Evolutionary conservation across 2,797 vertebrate species (phyloP), one percentile per base, ranked within the genome.

Genomic region (Ctenochaetus hawaiiensis): DNA sequence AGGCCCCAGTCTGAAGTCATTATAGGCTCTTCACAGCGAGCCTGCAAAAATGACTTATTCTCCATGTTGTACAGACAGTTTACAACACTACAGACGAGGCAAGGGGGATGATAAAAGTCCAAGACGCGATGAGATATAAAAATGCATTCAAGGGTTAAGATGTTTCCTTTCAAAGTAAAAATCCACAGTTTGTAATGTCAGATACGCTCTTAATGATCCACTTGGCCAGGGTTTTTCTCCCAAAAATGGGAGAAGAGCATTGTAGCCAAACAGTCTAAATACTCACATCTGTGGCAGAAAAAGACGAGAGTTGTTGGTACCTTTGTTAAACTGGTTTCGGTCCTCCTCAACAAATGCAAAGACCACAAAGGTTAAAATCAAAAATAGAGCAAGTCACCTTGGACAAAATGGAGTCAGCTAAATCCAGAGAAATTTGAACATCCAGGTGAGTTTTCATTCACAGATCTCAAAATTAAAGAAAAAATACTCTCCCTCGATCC

Each of bases 1-100:
- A 96, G 0, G 43, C 94, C 94, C 95, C 95, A 96, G 85, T 96
- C 91, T 0, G 93, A 91, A 0, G 93, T 93, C 88, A 94, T 89
- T 41, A 95, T 77, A 2, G 95, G 93, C 87, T 96, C 89, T 0
- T 94, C 88, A 23, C 95, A 96, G 47, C 95, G 94, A 22, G 95
- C 95, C 85, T 96, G 95, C 63, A 96, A 88, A 56, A 94, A 95
- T 0, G 92, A 94, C 20, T 84, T 86, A 8, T 82, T 91, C 66
- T 77, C 89, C 91, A 93, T 93, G 45, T 41, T 54, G 71, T n/a
- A 39, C 30, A 1, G 11, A 52, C 5, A 11, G 48, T 17, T 52
- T 45, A 59, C 41, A 66, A 68, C 13, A 14, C 47, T 12, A n/a
- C 39, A 12, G 37, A 1, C 1, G 44, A n/a, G 5, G 17, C 8